Evolutionary conservation across 2,113 vertebrate genomes (phyloP).

Genomic region (Echinops telfairi): DNA sequence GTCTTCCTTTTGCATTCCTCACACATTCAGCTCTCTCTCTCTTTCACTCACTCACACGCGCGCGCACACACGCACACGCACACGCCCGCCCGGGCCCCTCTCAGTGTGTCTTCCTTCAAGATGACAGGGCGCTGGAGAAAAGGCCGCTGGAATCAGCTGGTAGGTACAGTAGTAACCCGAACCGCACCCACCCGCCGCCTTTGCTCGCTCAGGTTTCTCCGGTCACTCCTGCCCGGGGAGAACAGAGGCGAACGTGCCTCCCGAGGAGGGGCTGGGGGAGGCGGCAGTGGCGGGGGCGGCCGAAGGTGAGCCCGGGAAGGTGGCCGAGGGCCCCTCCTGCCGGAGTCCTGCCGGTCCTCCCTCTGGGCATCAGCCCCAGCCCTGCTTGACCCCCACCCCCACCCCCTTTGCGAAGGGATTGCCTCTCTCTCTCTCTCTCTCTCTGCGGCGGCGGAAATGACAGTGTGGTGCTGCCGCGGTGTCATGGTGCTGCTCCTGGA

Average conservation of each 20-base stretch:
- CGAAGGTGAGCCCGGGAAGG: conserved; percentile 77
- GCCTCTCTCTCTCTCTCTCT: conserved; percentile 42
- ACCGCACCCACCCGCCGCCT: conserved; percentile 80
- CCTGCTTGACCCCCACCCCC: conserved; percentile 57
- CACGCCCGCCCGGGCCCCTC: conserved; percentile 30
- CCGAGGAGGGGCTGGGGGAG: conserved; percentile 70
- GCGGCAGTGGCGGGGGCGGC: conserved; percentile 67
- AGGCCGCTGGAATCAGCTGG: conserved; percentile 83
- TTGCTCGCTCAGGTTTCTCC: conserved; percentile 79
- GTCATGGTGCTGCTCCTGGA: conserved; percentile 77
- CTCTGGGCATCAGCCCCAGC: conserved; percentile 51
- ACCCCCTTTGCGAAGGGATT: conserved; percentile 64
- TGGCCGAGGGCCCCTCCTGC: conserved; percentile 51
- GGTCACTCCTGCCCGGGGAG: conserved; percentile 76
- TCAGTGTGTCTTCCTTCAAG: conserved; percentile 77
- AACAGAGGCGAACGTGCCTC: conserved; percentile 72
- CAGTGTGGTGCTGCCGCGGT: conserved; percentile 77
- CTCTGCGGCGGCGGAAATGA: conserved; percentile 81
- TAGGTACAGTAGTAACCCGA: conserved; percentile 81
- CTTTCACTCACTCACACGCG: background rate
- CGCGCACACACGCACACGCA: background rate
- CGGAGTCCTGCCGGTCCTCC: conserved; percentile 53
- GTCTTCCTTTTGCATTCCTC: conserved; percentile 64
- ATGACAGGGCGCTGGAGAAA: conserved; percentile 81
- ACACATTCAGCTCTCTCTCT: conserved; percentile 12